A percentile compares a stretch with the other conserved stretches of the same genome.
Evolutionary conservation across 2,113 vertebrate species (phyloP).

Genomic region (Lophura nycthemera): DNA sequence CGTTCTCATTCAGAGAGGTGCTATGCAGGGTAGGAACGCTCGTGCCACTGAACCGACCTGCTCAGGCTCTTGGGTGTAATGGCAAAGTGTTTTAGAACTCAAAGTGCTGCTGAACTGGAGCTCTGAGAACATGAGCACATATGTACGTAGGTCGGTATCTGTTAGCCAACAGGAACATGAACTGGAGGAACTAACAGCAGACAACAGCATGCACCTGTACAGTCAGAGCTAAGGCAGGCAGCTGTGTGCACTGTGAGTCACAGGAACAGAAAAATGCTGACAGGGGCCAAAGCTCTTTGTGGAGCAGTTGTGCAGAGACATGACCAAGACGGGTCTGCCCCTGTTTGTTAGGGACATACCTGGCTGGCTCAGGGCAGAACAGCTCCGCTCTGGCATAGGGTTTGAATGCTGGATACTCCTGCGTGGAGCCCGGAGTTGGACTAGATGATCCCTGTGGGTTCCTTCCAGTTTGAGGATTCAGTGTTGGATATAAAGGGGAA

Average conservation of each 20-base stretch:
- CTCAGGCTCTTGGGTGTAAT: not conserved
- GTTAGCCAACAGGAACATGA: not conserved
- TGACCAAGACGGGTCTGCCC: not conserved
- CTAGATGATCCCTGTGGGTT: too few relatives aligned
- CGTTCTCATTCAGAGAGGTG: not conserved
- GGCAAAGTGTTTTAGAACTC: not conserved
- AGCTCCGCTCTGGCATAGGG: not conserved
- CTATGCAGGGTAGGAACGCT: accelerated
- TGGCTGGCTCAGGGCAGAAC: not conserved
- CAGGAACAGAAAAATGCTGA: not conserved
- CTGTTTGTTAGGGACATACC: not conserved
- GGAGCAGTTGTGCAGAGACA: not conserved
- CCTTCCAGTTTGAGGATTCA: not conserved
- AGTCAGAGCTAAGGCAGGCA: not conserved
- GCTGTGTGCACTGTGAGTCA: accelerated
- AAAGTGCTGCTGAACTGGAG: not conserved
- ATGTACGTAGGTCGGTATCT: accelerated
- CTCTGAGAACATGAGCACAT: not conserved
- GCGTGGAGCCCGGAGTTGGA: not conserved
- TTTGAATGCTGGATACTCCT: not conserved
- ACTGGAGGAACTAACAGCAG: not conserved
- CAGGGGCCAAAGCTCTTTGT: accelerated
- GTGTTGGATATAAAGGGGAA: not conserved
- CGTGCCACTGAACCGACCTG: not conserved
- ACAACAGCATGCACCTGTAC: accelerated